Conservation (phyloP, 2,888 invertebrate species). For the Notodonta ziczac region DNA sequence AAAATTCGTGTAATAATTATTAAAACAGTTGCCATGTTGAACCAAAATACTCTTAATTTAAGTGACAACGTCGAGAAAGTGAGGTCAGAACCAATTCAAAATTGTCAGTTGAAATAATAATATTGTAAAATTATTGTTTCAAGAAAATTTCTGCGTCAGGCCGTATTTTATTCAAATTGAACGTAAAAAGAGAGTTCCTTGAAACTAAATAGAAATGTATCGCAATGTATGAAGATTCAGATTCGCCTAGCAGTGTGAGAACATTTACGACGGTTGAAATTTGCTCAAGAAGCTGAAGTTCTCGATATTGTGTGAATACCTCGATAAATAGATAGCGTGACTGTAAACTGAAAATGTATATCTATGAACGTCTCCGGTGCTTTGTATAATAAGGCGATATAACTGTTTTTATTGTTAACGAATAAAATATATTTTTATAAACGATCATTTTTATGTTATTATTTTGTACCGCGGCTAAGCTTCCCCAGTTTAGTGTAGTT, state of each 20-base stretch:
- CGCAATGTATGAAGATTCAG: too few relatives aligned
- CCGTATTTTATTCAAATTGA: neutral
- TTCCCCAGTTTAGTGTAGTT: too few relatives aligned
- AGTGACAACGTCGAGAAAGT: conserved; percentile 13
- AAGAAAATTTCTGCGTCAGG: neutral
- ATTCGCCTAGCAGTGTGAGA: too few relatives aligned
- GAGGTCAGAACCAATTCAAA: neutral
- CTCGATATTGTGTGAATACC: conserved; percentile 26
- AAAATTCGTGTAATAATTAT: conserved; percentile 22
- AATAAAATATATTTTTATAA: conserved; percentile 33
- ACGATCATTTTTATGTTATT: conserved; percentile 6
- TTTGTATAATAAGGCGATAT: conserved; percentile 30
- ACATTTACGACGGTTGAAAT: neutral
- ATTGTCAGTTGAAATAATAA: neutral
- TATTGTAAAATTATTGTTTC: too few relatives aligned
- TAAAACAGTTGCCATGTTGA: conserved; percentile 31
- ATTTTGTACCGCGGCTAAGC: too few relatives aligned
- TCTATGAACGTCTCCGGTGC: conserved; percentile 30
- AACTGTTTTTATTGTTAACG: conserved; percentile 36
- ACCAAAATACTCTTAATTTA: conserved; percentile 32
- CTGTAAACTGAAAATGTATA: conserved; percentile 13
- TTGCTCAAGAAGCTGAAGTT: neutral
- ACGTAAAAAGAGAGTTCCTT: neutral
- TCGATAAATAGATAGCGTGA: conserved; percentile 26
- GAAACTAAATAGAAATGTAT: too few relatives aligned